Evolutionary conservation across 2,113 vertebrate genomes (phyloP).

Genomic region (Gasterosteus nipponicus): DNA sequence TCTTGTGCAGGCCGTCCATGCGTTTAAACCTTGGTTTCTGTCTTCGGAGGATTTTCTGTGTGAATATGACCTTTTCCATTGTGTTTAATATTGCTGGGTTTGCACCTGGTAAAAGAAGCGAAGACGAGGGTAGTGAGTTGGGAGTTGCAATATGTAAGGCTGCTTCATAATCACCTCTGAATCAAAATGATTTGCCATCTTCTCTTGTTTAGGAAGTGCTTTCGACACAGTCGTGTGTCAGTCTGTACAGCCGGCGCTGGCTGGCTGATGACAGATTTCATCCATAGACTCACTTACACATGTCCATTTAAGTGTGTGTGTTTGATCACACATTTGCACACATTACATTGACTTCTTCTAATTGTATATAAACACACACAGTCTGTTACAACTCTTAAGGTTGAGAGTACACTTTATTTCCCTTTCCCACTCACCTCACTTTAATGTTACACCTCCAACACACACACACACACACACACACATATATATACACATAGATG

Average conservation of each 20-base stretch:
- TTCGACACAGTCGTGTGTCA: constrained; percentile 52
- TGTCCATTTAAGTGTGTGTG: constrained; percentile 29
- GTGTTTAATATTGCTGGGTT: constrained; percentile 43
- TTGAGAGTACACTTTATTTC: constrained; percentile 21
- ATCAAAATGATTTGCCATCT: constrained; percentile 34
- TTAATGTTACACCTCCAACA: constrained; percentile 21
- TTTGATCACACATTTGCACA: constrained; percentile 50
- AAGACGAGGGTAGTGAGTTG: constrained; percentile 32
- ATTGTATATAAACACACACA: constrained; percentile 46
- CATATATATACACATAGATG: neutral
- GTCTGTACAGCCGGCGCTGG: constrained; percentile 42
- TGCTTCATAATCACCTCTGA: constrained; percentile 49
- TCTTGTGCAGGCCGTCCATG: constrained; percentile 6
- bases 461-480: constrained; percentile 14
- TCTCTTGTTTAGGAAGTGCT: constrained; percentile 61
- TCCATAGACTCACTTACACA: constrained; percentile 41
- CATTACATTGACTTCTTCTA: constrained; percentile 10
- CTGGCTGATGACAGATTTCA: constrained; percentile 53
- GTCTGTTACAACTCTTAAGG: constrained; percentile 56
- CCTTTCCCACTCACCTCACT: neutral
- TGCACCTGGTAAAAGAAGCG: constrained; percentile 26
- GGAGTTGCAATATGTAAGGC: constrained; percentile 61
- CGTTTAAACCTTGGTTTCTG: constrained; percentile 15
- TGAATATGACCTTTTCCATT: constrained; percentile 24
- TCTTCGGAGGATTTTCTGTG: constrained; percentile 30